These are phyloP conservation scores for Melipona beecheii DNA, from an alignment of 2,888 invertebrate genomes.

Conservation along the genomic window DNA sequence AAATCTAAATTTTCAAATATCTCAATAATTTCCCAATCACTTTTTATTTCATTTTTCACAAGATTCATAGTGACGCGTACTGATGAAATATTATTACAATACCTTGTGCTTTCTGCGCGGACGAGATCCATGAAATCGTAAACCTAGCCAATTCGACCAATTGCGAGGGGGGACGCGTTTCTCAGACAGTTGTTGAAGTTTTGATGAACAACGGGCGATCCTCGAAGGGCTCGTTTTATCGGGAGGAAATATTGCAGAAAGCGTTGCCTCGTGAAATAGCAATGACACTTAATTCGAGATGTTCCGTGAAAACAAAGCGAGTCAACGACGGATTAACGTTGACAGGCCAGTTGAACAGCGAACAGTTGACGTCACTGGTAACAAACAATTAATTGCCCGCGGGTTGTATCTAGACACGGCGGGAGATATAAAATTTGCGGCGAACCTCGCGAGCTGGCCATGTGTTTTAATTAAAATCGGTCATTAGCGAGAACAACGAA, in stretches of 20 bases:
- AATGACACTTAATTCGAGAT: conserved; percentile 10
- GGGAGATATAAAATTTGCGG: conserved; percentile 23
- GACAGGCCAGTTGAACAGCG: not conserved
- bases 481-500: too few species aligned
- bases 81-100: too few species aligned
- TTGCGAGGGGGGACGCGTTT: not conserved
- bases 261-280: conserved; percentile 36
- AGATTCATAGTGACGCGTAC: too few species aligned
- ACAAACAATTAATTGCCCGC: conserved; percentile 26
- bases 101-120: too few species aligned
- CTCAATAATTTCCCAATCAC: too few species aligned
- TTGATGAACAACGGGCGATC: not conserved
- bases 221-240: not conserved
- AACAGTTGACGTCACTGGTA: conserved; percentile 3
- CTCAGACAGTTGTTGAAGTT: conserved; percentile 4
- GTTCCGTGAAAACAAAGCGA: conserved; percentile 9
- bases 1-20: too few species aligned
- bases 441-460: not conserved
- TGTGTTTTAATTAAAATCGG: conserved; percentile 18
- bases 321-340: not conserved
- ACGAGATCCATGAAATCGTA: not conserved
- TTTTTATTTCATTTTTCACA: too few species aligned
- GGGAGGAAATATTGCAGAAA: not conserved
- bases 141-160: conserved; percentile 26
- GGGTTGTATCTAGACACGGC: not conserved